Conservation (phyloP, 2,797 vertebrate genomes). For the Xenentodon cancila region DNA sequence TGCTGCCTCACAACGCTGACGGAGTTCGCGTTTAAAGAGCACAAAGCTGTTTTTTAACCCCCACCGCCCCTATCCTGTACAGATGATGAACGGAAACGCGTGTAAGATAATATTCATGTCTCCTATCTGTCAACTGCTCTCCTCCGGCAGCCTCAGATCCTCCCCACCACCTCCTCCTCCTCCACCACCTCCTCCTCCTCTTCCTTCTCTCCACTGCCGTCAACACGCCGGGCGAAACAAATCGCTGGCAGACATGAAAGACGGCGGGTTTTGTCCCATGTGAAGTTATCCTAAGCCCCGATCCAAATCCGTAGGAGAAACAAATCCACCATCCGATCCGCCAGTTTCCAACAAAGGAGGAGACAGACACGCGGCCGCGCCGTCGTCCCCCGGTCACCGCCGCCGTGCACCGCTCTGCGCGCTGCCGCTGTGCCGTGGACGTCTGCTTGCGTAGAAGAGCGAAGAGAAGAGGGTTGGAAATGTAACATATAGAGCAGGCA, state of each 20-base stretch:
- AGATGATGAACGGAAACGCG: conserved; percentile 59
- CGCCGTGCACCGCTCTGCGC: conserved; percentile 43
- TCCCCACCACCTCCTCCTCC: neutral
- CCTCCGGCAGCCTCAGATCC: conserved; percentile 42
- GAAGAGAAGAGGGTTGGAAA: conserved; percentile 62
- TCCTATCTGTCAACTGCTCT: conserved; percentile 60
- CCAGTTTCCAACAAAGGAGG: conserved; percentile 36
- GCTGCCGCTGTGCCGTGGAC: conserved; percentile 64
- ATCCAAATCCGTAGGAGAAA: conserved; percentile 52
- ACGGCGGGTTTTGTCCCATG: conserved; percentile 70
- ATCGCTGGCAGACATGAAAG: conserved; percentile 56
- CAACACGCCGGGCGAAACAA: conserved; percentile 66
- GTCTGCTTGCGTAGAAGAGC: conserved; percentile 62
- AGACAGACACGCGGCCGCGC: conserved; percentile 22
- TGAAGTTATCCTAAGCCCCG: conserved; percentile 66
- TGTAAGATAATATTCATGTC: conserved; percentile 53
- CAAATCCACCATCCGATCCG: conserved; percentile 53
- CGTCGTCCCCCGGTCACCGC: conserved; percentile 40
- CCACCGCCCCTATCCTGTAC: conserved; percentile 39
- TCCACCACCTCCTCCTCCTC: neutral
- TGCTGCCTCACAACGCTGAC: conserved; percentile 33
- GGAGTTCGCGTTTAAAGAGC: conserved; percentile 9
- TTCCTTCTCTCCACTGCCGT: conserved; percentile 44
- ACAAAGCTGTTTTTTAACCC: too few species aligned
- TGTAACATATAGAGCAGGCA: conserved; percentile 59